Percentiles rank a stretch among this genome's conserved stretches.
phyloP scores from a whole-genome alignment of 2,113 vertebrate genomes.

The Oncorhynchus masou region DNA sequence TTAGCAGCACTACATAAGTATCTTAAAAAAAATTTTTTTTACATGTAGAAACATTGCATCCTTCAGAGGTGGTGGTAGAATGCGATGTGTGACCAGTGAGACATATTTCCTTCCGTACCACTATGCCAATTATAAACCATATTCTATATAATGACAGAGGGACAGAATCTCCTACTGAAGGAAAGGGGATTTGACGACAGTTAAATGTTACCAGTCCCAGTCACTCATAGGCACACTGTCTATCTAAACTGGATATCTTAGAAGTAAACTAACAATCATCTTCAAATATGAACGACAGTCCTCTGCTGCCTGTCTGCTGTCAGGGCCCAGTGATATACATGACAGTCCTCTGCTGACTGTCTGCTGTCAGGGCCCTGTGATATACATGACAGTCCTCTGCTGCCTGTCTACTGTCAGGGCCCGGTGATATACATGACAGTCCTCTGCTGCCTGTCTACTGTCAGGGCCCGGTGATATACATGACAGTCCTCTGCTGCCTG shows the following conservation, averaged over 20 bases:
- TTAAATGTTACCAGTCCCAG: conserved; percentile 14
- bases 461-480: no score
- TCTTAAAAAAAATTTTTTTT: no score
- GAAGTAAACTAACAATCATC: conserved; percentile 50
- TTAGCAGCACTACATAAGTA: conserved; percentile 51
- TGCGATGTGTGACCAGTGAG: neutral
- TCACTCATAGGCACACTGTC: neutral
- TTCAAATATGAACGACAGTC: conserved; percentile 52
- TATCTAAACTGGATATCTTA: conserved; percentile 14
- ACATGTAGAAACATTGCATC: conserved; percentile 31
- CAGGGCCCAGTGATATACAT: conserved; percentile 50
- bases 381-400: no score
- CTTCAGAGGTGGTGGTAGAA: conserved; percentile 21
- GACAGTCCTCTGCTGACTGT: no score
- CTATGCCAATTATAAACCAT: conserved; percentile 12
- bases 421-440: no score
- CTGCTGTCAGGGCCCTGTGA: no score
- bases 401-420: no score
- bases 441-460: no score
- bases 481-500: no score
- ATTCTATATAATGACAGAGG: conserved; percentile 54
- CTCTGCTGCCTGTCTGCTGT: conserved; percentile 11
- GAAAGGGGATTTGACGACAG: conserved; percentile 8
- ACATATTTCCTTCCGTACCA: neutral
- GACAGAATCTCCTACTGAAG: conserved; percentile 50